Conservation (phyloP, 2,113 vertebrate genomes). For the Zosterops hypoxanthus region DNA sequence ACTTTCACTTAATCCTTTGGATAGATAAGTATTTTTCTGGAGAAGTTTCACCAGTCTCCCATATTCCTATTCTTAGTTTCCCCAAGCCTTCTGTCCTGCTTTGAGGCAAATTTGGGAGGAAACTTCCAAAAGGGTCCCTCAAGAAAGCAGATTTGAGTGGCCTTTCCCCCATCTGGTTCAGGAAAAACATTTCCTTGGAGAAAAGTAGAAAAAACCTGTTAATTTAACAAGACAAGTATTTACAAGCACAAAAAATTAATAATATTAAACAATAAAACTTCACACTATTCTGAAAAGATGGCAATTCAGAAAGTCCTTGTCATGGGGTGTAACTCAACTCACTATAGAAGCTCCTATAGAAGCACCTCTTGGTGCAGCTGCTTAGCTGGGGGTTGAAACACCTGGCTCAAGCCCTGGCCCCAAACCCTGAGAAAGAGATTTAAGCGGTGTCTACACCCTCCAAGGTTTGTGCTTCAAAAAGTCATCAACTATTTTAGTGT, state of each 20-base stretch:
- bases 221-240: not conserved
- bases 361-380: not conserved
- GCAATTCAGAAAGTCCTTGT: not conserved
- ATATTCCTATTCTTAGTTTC: not conserved
- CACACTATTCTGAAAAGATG: not conserved
- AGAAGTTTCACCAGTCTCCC: not conserved
- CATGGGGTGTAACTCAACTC: accelerated
- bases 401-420: not conserved
- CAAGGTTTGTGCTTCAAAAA: not conserved
- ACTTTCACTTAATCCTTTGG: not conserved
- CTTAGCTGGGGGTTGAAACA: not conserved
- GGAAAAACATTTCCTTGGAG: not conserved
- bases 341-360: not conserved
- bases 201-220: not conserved
- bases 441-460: not conserved
- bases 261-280: not conserved
- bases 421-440: not conserved
- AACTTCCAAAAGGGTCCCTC: not conserved
- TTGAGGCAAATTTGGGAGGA: not conserved
- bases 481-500: not conserved
- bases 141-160: not conserved
- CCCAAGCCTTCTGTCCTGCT: not conserved
- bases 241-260: not conserved
- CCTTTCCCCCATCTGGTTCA: not conserved
- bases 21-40: not conserved